A percentile compares a stretch with the other conserved stretches of the same genome.
These are phyloP conservation scores for Monodelphis domestica DNA, from an alignment of 2,797 vertebrate species.

Conservation along the genomic window DNA sequence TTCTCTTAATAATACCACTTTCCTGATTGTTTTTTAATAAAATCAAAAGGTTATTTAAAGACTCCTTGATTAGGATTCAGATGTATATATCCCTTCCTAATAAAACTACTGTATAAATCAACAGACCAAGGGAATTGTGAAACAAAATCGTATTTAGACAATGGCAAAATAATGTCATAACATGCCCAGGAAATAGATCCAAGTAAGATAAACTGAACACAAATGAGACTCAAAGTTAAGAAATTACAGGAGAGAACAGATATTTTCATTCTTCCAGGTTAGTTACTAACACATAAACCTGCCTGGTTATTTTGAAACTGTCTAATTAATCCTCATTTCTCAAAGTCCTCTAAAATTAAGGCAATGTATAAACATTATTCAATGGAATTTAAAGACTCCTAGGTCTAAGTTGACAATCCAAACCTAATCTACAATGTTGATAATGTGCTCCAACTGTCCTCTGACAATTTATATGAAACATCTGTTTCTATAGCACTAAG, in stretches of 20 bases:
- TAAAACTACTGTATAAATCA: not conserved
- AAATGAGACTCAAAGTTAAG: constrained; percentile 42
- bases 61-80: not conserved
- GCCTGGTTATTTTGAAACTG: not conserved
- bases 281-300: constrained; percentile 24
- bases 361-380: constrained; percentile 27
- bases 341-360: constrained; percentile 2
- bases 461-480: constrained; percentile 8
- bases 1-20: not conserved
- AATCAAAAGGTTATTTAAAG: not conserved
- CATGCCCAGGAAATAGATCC: not conserved
- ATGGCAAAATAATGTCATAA: not conserved
- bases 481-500: not conserved
- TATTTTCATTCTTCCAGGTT: not conserved
- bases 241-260: constrained; percentile 4
- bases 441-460: constrained; percentile 28
- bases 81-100: not conserved
- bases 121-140: not conserved
- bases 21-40: not conserved
- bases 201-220: constrained; percentile 25
- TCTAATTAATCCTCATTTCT: not conserved
- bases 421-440: constrained; percentile 27
- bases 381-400: constrained; percentile 61
- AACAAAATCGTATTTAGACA: constrained; percentile 35
- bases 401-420: constrained; percentile 8